These are phyloP conservation scores for Elephantulus edwardii DNA, from an alignment of 2,113 vertebrate species.

Conservation along the genomic window DNA sequence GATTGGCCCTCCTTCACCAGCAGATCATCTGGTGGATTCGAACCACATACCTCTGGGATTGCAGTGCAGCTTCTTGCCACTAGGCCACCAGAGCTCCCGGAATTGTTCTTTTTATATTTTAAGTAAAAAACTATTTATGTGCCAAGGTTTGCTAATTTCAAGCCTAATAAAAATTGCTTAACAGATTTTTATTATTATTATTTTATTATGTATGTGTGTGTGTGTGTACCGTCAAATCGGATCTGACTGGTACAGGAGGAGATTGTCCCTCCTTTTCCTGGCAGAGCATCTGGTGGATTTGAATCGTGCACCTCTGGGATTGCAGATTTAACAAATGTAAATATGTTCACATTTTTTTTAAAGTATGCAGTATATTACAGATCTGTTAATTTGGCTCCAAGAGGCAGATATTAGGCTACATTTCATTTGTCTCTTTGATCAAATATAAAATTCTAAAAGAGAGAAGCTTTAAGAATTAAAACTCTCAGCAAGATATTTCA, in stretches of 20 bases:
- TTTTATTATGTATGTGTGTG: too few relatives aligned
- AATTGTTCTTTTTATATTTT: slow-evolving; percentile 58
- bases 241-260: too few relatives aligned
- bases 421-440: slow-evolving; percentile 24
- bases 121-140: slow-evolving; percentile 58
- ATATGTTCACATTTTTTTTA: slow-evolving; percentile 61
- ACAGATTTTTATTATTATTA: too few relatives aligned
- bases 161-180: slow-evolving; percentile 44
- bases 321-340: slow-evolving; percentile 51
- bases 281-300: too few relatives aligned
- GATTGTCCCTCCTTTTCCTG: too few relatives aligned
- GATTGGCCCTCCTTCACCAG: too few relatives aligned
- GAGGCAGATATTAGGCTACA: slow-evolving; percentile 41
- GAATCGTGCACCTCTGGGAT: too few relatives aligned
- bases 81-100: too few relatives aligned
- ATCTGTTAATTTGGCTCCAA: slow-evolving; percentile 20
- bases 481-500: slow-evolving; percentile 21
- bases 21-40: too few relatives aligned
- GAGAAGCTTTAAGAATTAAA: slow-evolving; percentile 53
- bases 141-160: slow-evolving; percentile 39
- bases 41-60: too few relatives aligned
- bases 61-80: too few relatives aligned
- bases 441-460: slow-evolving; percentile 30
- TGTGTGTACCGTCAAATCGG: too few relatives aligned
- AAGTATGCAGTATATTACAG: background rate